Base-by-base conservation (phyloP, 1,140 invertebrate genomes). In the Drosophila ironensis region DNA sequence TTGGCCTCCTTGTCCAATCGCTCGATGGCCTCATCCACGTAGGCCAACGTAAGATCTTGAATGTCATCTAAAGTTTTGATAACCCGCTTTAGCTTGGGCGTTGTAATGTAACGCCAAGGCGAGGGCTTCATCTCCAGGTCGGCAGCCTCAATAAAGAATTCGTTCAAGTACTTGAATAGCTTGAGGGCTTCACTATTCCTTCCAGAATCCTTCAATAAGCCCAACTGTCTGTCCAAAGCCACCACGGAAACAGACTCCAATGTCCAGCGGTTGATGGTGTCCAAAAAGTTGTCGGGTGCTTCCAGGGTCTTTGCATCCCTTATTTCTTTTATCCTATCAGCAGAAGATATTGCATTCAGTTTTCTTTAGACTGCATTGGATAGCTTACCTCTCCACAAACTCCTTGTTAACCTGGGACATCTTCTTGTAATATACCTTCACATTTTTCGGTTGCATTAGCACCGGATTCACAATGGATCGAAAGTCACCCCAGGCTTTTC, bases 181-280 rank as follows among this genome's bases (percentile, higher is more conserved):
- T 56, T 60, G 9, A 25, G 40, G 1, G 74, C 53, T 0, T 71
- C 27, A 0, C 22, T 59, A 41, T 68, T 37, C 0, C 56, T 42
- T 3, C 56, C 56, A 5, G 48, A 57, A 1, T 47, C 28, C 50
- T 92, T 90, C 1, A 88, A 42, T n/a, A 88, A 22, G 1, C 81
- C 86, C 11, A 88, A 30, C 17, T 81, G 61, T 11, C 54, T 78
- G 22, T 88, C 94, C 37, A 96, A 87, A 6, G 94, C 94, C 0
- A 96, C 92, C 0, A 92, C 89, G 0, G 91, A 93, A 8, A 95
- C 94, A 0, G 93, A 94, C 87, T 96, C 95, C 4, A 95, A 77
- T 2, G 94, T 91, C 93, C 94, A 94, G 67, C 94, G 92, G 69
- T 94, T 93, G 54, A 95, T 90, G 77, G 94, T 93, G 48, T 92